These are phyloP conservation scores for Lasioglossum baleicum DNA, from an alignment of 1,140 invertebrate genomes.

Conservation along the genomic window DNA sequence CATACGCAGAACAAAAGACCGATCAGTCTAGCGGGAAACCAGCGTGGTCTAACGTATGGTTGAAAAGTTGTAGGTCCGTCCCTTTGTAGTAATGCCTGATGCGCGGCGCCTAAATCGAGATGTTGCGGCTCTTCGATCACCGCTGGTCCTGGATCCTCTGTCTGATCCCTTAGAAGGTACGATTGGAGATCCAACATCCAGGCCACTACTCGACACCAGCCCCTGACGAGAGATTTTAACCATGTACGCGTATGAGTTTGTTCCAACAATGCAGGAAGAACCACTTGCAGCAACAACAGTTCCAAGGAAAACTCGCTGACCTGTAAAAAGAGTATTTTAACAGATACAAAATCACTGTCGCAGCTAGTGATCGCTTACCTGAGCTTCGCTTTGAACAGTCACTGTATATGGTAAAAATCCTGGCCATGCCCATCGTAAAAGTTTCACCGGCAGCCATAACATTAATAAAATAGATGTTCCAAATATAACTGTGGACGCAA, in stretches of 20 bases:
- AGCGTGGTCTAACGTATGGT: conserved; percentile 91
- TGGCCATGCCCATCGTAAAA: conserved; percentile 91
- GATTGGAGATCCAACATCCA: conserved; percentile 93
- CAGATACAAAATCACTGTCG: not conserved
- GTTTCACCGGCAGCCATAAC: conserved; percentile 95
- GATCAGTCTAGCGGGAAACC: conserved; percentile 89
- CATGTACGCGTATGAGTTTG: conserved; percentile 96
- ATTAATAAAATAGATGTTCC: conserved; percentile 97
- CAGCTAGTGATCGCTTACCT: conserved; percentile 75
- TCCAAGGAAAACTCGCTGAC: conserved; percentile 96
- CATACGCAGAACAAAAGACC: conserved; percentile 91
- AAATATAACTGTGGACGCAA: conserved; percentile 97
- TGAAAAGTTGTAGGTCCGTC: conserved; percentile 91
- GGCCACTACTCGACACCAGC: conserved; percentile 94
- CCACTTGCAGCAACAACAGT: conserved; percentile 95
- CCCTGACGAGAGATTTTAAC: conserved; percentile 91
- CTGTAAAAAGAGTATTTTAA: conserved; percentile 64
- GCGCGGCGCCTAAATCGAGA: conserved; percentile 88
- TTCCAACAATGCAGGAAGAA: conserved; percentile 96
- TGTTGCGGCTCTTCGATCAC: conserved; percentile 77
- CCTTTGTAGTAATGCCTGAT: conserved; percentile 89
- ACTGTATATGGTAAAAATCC: conserved; percentile 97
- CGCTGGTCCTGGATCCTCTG: conserved; percentile 75
- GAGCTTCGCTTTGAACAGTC: conserved; percentile 89
- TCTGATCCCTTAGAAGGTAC: conserved; percentile 89